Base-by-base conservation (phyloP, 2,113 vertebrate genomes). In the Puntigrus tetrazona region DNA sequence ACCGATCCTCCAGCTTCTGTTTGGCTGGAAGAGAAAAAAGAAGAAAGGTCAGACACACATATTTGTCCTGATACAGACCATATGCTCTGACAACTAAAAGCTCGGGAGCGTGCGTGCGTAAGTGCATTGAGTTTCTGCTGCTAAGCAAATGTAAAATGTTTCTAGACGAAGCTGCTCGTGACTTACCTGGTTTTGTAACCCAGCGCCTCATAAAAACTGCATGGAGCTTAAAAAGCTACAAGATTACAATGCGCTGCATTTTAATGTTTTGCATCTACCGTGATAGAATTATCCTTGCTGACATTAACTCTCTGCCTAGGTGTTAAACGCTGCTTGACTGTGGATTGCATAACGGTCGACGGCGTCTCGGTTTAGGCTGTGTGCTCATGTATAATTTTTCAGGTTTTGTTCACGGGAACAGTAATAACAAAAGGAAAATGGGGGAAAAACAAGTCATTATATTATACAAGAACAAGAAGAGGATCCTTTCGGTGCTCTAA, bases 1-100 rank as follows among this genome's bases (percentile, higher is more conserved):
- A 94, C n/a, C 98, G 96, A 82, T 98, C 98, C 92, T 99, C 98
- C 81, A 99, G 95, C 88, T 97, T 98, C 91, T 97, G 98, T 86
- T 99, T 99, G 87, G 98, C 98, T 99, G 86, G 83, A 43, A 65
- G 14, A 5, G 10, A 65, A 81, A 78, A 55, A 80, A 25, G 85
- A 74, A 83, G 52, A 20, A 82, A 38, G 59, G 63, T 79, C 45
- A 87, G 63, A 81, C 73, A 84, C 38, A 63, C 70, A 57, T 7
- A 34, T 55, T 45, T 18, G 25, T 45, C 47, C 79, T 61, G 20
- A 70, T 31, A 36, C 16, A 34, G 36, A 72, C 2, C 65, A 27
- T 77, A 52, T 77, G 74, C 47, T 77, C 52, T 41, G 22, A 27
- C 13, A 57, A 25, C 34, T 61, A 78, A 78, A 61, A 78, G 36